Base-by-base conservation (phyloP, 2,888 invertebrate genomes). In the Saturnia japonica region DNA sequence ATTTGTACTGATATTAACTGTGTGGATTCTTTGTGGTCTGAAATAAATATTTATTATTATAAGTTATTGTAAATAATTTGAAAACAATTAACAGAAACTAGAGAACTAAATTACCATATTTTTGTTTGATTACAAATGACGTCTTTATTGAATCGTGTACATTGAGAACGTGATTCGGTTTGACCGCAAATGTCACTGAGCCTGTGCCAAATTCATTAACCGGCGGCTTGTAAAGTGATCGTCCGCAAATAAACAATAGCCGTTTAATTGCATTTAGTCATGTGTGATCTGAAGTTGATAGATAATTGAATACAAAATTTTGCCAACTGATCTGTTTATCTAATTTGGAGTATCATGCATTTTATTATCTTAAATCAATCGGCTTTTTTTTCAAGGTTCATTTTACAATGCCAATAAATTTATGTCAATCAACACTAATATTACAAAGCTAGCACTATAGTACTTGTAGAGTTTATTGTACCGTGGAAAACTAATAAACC, bases 111-210 rank as follows among this genome's bases (percentile, higher is more conserved):
- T 14, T 25, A 28, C 11, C 14, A 28, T 28, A 60, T 60, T 57
- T 28, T 60, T 25, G 28, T 60, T 60, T 9, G 57, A 28, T 60
- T 28, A 28, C 57, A 60, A 14, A 14, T 60, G 25, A 28, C 57
- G 14, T 7, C 40, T 66, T 69, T 69, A 51, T 66, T 47, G 64
- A 69, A 69, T 66, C 19, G 28, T 40, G 40, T 66, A 69, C 69
- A 66, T 67, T 67, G 28, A 68, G 68, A 40, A 68, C 22, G 68
- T 71, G 68, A 51, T 68, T 68, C 28, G 40, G 62, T 68, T 64
- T 68, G 71, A 71, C 71, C 71, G 68, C 71, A 71, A 71, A 71
- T 68, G 71, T 68, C 71, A 68, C 68, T 71, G 70, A 71, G 51
- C 19, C 47, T 64, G 71, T 71, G 71, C 71, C 71, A 71, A 71